Evolutionary conservation across 2,888 invertebrate genomes (phyloP).

Genomic region (Sarcophaga subvicina): DNA sequence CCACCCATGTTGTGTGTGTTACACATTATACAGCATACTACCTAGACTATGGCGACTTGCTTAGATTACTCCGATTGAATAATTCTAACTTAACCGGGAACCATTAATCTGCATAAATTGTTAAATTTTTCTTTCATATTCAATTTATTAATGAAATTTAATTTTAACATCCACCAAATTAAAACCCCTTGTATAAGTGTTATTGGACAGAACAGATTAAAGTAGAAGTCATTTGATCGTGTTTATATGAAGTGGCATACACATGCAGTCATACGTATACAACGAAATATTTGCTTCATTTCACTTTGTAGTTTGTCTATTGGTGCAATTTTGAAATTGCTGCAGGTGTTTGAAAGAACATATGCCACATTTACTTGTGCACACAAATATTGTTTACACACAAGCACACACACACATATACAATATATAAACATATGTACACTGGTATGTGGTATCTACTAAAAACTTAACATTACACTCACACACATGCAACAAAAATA

Average conservation of each 20-base stretch:
- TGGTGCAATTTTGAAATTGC: constrained; percentile 69
- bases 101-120: too few species aligned
- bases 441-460: neutral
- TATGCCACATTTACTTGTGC: constrained; percentile 63
- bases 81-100: too few species aligned
- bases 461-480: constrained; percentile 16
- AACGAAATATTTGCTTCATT: constrained; percentile 63
- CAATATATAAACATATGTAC: neutral
- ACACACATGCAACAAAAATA: constrained; percentile 53
- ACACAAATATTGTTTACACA: constrained; percentile 7
- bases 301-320: constrained; percentile 67
- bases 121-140: too few species aligned
- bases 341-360: constrained; percentile 69
- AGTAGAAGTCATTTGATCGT: neutral
- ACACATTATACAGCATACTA: too few species aligned
- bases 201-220: constrained; percentile 45
- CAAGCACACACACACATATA: constrained; percentile 8
- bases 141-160: too few species aligned
- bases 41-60: too few species aligned
- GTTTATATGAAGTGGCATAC: neutral
- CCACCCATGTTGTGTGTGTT: too few species aligned
- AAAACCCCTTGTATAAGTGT: neutral
- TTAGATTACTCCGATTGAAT: too few species aligned
- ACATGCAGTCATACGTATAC: constrained; percentile 36
- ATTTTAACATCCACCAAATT: too few species aligned